Base-by-base conservation (phyloP, 1,140 invertebrate species). In the Scaptomyza montana region DNA sequence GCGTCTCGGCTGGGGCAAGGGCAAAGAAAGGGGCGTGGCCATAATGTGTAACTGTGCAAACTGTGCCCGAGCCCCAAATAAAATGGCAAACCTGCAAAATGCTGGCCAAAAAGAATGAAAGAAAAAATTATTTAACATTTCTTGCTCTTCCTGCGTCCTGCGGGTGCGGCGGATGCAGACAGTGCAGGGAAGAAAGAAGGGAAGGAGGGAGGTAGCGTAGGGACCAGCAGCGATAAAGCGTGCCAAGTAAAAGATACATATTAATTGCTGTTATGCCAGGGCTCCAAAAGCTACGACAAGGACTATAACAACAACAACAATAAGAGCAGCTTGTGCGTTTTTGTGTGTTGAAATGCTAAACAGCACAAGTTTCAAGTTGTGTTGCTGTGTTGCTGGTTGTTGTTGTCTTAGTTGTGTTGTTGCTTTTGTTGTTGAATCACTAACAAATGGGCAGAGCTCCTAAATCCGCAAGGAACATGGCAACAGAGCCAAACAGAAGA, bases 181-280 rank as follows among this genome's bases (percentile, higher is more conserved):
- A 16, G n/a, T 16, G 13, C 19, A 6, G 46, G 10, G 50, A 4
- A 2, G 21, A 13, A 10, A 45, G 13, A 19, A 8, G 46, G 10
- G 50, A 4, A 0, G 16, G 19, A 10, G 46, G 28, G 46, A 3
- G 55, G 53, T 39, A 36, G 45, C 8, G 33, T 2, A 36, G 33
- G 8, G 33, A 9, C 7, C 33, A 36, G 41, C 56, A 60, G 68
- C 67, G 71, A 86, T 81, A 87, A 82, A 81, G 82, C 78, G 84
- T 86, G 82, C 84, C 78, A 75, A 87, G 75, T 76, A 82, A 84
- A 60, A 87, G 84, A 87, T 87, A 89, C 79, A 89, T 87, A 87
- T 87, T 87, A 87, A 87, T 87, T 87, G 84, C 69, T 79, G 70
- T 77, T 62, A 66, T 82, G 62, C 61, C 46, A 53, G 46, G 41